These are phyloP conservation scores for Platichthys flesus DNA, from an alignment of 2,113 vertebrate genomes.

Conservation along the genomic window DNA sequence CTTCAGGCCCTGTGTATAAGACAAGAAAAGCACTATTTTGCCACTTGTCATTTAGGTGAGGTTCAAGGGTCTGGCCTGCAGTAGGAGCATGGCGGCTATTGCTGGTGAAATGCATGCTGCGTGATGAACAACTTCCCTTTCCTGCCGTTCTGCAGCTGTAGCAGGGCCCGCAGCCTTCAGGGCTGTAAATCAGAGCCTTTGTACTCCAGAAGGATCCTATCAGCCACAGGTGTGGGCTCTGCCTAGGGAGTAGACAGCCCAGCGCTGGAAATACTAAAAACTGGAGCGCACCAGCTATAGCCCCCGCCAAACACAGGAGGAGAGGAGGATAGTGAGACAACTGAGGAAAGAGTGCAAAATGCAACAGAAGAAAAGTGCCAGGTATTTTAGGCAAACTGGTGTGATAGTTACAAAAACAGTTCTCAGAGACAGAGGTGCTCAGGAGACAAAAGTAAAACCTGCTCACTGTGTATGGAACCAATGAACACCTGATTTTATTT, in stretches of 20 bases:
- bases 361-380: constrained; percentile 13
- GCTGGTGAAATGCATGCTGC: constrained; percentile 90
- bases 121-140: constrained; percentile 99
- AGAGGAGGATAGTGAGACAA: constrained; percentile 22
- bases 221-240: constrained; percentile 91
- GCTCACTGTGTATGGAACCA: neutral
- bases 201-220: constrained; percentile 96
- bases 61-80: constrained; percentile 83
- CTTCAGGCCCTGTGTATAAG: constrained; percentile 49
- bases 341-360: constrained; percentile 13
- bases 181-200: constrained; percentile 95
- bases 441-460: neutral
- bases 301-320: constrained; percentile 34
- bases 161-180: constrained; percentile 83
- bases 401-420: constrained; percentile 27
- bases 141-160: constrained; percentile 95
- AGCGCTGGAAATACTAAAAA: constrained; percentile 86
- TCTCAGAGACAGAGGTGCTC: constrained; percentile 8
- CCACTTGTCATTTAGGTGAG: constrained; percentile 88
- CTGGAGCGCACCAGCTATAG: neutral
- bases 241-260: constrained; percentile 89
- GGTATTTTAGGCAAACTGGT: constrained; percentile 18
- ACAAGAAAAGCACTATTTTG: constrained; percentile 76
- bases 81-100: constrained; percentile 77
- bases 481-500: neutral